A percentile compares a stretch with the other conserved stretches of the same genome.
Evolutionary conservation across 2,797 vertebrate genomes (phyloP).

Genomic region (Takifugu rubripes): DNA sequence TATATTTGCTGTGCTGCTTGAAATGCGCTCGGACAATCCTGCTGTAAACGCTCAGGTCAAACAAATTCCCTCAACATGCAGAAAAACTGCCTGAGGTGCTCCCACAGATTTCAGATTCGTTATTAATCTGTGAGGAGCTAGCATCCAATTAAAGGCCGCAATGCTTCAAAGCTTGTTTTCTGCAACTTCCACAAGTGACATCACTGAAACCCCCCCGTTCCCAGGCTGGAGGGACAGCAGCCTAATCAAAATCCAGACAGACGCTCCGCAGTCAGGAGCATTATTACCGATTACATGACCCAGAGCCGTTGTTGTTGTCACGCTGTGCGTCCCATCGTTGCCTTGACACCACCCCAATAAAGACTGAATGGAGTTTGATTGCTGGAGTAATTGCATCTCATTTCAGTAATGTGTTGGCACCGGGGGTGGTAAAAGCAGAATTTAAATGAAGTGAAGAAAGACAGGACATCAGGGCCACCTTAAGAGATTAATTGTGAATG

Average conservation of each 20-base stretch:
- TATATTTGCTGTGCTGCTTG: slow-evolving; percentile 17
- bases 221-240: not conserved
- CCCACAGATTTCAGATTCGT: not conserved
- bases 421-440: slow-evolving; percentile 28
- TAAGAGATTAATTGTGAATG: not conserved
- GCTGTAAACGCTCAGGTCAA: slow-evolving; percentile 25
- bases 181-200: too few relatives aligned
- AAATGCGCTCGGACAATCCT: slow-evolving; percentile 27
- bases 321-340: slow-evolving; percentile 19
- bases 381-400: slow-evolving; percentile 62
- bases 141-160: too few relatives aligned
- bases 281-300: slow-evolving; percentile 58
- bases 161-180: too few relatives aligned
- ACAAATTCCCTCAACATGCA: slow-evolving; percentile 7
- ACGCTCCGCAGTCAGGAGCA: slow-evolving; percentile 26
- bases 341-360: slow-evolving; percentile 52
- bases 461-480: slow-evolving; percentile 15
- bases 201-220: too few relatives aligned
- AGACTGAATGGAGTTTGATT: slow-evolving; percentile 63
- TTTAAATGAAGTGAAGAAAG: slow-evolving; percentile 45
- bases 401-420: slow-evolving; percentile 57
- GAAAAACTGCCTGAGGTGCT: not conserved
- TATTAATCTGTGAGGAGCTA: not conserved
- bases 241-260: slow-evolving; percentile 11
- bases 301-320: slow-evolving; percentile 52